A percentile compares a stretch with the other conserved stretches of the same genome.
Conservation (phyloP, 2,797 vertebrate species). For the Pipistrellus nathusii region DNA sequence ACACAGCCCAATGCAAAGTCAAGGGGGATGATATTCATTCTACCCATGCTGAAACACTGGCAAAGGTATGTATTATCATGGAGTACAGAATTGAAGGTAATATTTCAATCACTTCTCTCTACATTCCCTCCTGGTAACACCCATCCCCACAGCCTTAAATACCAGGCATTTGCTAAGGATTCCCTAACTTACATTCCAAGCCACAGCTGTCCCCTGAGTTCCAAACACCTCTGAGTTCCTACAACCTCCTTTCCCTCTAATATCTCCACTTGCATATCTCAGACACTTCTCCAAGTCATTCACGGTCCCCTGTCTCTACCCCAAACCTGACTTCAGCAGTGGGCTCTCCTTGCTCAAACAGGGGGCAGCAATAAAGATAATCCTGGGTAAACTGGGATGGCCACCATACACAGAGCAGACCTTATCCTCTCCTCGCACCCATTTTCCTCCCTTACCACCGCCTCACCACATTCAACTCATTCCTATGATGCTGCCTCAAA, state of each 20-base stretch:
- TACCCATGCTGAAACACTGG: neutral
- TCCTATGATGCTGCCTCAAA: neutral
- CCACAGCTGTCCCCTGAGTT: neutral
- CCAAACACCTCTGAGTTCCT: neutral
- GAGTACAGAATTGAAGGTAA: neutral
- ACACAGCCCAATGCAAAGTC: neutral
- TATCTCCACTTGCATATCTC: neutral
- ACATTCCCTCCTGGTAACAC: neutral
- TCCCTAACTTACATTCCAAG: slow-evolving; percentile 7
- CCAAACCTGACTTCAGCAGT: neutral
- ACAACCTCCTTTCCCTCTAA: neutral
- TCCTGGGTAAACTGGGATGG: neutral
- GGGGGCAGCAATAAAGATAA: neutral
- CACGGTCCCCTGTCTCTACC: neutral
- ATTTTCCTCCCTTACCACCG: neutral
- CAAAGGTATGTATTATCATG: neutral
- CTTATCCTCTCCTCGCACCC: neutral
- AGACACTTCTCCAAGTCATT: slow-evolving; percentile 8
- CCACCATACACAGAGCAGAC: neutral
- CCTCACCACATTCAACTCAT: neutral
- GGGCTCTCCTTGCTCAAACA: neutral
- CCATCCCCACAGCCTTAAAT: neutral
- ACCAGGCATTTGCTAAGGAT: neutral
- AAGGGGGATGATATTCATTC: neutral
- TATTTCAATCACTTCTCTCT: neutral